A percentile compares a stretch with the other conserved stretches of the same genome.
Evolutionary conservation across 2,888 invertebrate genomes (phyloP).

Genomic region (Rotaria sp.): DNA sequence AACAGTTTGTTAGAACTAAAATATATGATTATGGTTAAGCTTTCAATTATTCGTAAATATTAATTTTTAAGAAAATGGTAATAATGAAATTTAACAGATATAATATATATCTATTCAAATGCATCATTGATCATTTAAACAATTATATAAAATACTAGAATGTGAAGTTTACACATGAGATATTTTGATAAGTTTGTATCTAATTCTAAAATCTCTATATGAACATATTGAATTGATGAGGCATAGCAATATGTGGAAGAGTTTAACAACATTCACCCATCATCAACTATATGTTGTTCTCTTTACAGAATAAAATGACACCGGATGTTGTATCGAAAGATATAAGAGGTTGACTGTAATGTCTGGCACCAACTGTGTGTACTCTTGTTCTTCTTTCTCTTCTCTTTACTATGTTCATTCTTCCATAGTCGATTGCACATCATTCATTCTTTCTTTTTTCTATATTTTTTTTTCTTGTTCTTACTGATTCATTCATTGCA

Average conservation of each 20-base stretch:
- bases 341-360: not conserved
- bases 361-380: not conserved
- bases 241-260: not conserved
- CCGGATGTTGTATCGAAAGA: not conserved
- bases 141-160: no score
- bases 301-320: not conserved
- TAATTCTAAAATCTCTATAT: not conserved
- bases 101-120: no score
- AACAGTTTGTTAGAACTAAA: no score
- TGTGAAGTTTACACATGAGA: no score
- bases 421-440: slow-evolving; percentile 22
- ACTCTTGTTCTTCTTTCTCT: not conserved
- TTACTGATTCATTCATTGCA: not conserved
- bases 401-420: not conserved
- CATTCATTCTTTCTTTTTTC: not conserved
- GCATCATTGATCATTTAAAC: no score
- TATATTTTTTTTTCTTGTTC: not conserved
- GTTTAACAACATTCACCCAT: not conserved
- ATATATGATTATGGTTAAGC: no score
- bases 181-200: not conserved
- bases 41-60: no score
- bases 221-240: not conserved
- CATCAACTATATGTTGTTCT: not conserved
- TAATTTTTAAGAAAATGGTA: no score
- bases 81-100: no score